Evolutionary conservation across 2,113 vertebrate species (phyloP).

Genomic region (Triplophysa dalaica): DNA sequence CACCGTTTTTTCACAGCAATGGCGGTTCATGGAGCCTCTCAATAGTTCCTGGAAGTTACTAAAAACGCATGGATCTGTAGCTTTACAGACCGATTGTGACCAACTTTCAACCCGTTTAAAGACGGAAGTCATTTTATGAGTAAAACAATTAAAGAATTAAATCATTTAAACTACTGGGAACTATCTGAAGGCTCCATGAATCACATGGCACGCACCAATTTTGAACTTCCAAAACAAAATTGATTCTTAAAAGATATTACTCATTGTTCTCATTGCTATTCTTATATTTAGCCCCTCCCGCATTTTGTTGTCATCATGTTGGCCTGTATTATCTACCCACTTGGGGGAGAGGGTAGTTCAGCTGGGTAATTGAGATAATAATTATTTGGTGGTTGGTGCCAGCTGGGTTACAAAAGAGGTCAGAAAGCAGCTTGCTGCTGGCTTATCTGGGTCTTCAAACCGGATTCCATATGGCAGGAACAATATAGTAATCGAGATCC

Average conservation of each 20-base stretch:
- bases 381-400: conserved; percentile 76
- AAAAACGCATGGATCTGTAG: no score
- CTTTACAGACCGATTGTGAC: no score
- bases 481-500: conserved; percentile 61
- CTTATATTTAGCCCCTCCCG: conserved; percentile 39
- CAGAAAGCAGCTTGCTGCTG: conserved; percentile 72
- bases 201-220: no score
- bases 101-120: no score
- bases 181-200: no score
- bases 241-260: background rate
- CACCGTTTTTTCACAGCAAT: no score
- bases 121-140: no score
- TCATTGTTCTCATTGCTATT: conserved; percentile 35
- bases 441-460: conserved; percentile 69
- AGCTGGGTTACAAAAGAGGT: conserved; percentile 76
- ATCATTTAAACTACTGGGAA: no score
- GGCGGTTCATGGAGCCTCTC: no score
- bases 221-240: no score
- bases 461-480: conserved; percentile 73
- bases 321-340: conserved; percentile 36
- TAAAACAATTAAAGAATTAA: no score
- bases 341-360: conserved; percentile 55
- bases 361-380: conserved; percentile 74
- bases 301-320: conserved; percentile 4
- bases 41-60: no score